Base-by-base conservation (phyloP, 2,113 vertebrate genomes). In the Lasiurus cinereus region DNA sequence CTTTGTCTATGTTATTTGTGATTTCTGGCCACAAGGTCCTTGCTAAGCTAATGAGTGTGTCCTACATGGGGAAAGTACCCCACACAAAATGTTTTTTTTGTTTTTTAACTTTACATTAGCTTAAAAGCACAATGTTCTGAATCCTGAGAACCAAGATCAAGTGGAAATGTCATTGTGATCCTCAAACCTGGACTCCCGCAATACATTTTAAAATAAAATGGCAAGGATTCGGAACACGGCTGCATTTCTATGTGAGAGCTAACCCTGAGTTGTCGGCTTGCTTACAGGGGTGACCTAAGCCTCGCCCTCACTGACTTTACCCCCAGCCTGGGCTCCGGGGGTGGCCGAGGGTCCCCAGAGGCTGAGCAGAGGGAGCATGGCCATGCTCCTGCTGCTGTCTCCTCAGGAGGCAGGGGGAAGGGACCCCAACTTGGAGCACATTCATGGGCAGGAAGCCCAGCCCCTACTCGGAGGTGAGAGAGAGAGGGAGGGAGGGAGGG, bases 11-110 rank as follows among this genome's bases (percentile, higher is more conserved):
- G 29, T 62, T 64, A 21, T 36, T 69, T 70, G 29, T 48, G 84
- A 79, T 85, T 82, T 96, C 83, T 94, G 54, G 73, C 43, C 84
- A 72, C 67, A 31, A 83, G 39, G 50, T 31, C 16, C 22, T 69
- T 46, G 52, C 22, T 7, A n/a, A 33, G 67, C 18, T 77, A 31
- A 78, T 31, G 3, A 1, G 14, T 50, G 24, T 1, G 7, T 67
- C 3, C 12, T 29, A 59, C 31, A 33, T 2, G 2, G 12, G 39
- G 78, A 83, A 91, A 70, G 24, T 33, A 0, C 19, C 72, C 12
- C 13, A 33, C 1, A 27, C 19, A 6, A 36, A 86, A 15, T 8
- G 1, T 83, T 33, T 56, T 48, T 33, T 13, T 73, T 24, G 29
- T 39, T 39, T 56, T 73, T 43, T 43, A 62, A 14, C 8, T 9